phyloP scores from a whole-genome alignment of 2,888 invertebrate genomes.

The Synanthedon formicaeformis region DNA sequence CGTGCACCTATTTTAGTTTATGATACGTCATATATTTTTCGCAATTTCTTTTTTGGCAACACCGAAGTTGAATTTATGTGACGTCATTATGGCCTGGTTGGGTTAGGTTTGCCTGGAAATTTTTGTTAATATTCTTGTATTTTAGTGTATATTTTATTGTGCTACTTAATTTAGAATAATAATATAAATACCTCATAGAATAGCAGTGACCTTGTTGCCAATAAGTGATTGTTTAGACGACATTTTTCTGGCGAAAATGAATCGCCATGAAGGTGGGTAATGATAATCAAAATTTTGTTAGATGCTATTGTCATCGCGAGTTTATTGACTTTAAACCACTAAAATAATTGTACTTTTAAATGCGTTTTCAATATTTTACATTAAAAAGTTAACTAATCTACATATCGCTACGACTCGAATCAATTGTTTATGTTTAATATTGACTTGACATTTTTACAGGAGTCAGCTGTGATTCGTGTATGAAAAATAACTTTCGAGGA shows the following conservation, averaged over 20 bases:
- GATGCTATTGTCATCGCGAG: constrained; percentile 63
- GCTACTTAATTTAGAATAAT: constrained; percentile 67
- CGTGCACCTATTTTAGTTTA: background rate
- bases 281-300: constrained; percentile 69
- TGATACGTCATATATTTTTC: constrained; percentile 1
- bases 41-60: constrained; percentile 13
- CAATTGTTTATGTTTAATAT: constrained; percentile 25
- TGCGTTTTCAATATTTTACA: background rate
- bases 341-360: background rate
- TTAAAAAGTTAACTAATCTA: background rate
- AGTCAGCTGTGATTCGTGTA: constrained; percentile 99
- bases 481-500: constrained; percentile 97
- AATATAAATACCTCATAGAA: constrained; percentile 65
- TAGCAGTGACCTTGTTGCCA: constrained; percentile 61
- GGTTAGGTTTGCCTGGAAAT: constrained; percentile 78
- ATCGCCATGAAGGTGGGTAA: constrained; percentile 93
- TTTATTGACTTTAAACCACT: constrained; percentile 21
- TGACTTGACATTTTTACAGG: constrained; percentile 75
- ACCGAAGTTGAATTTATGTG: constrained; percentile 45
- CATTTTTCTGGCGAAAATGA: constrained; percentile 78
- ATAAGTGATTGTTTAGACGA: constrained; percentile 56
- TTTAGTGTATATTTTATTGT: constrained; percentile 73
- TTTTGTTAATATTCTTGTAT: constrained; percentile 75
- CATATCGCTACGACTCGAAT: background rate
- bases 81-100: constrained; percentile 78